A percentile compares a stretch with the other conserved stretches of the same genome.
These are phyloP conservation scores for Apamea anceps DNA, from an alignment of 2,888 invertebrate genomes.

Conservation along the genomic window DNA sequence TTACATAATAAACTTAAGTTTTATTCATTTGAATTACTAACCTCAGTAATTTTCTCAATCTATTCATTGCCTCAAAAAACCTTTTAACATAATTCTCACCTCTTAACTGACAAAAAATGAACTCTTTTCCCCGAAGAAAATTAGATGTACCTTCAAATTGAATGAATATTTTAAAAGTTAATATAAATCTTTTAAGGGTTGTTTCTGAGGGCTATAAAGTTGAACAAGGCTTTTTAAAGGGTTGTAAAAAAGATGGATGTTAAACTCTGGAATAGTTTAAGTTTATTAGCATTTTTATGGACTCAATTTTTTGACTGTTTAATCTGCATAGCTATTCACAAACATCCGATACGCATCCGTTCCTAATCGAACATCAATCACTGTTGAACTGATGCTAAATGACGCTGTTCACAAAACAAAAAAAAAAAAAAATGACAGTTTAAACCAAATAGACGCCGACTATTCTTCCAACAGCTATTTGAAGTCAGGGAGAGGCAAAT, in stretches of 20 bases:
- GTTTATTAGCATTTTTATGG: slow-evolving; percentile 37
- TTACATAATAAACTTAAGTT: not conserved
- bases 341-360: not conserved
- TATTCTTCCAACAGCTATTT: too few relatives aligned
- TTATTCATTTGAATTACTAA: not conserved
- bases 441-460: too few relatives aligned
- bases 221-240: slow-evolving; percentile 49
- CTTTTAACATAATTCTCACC: slow-evolving; percentile 29
- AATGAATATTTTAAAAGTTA: slow-evolving; percentile 62
- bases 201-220: slow-evolving; percentile 43
- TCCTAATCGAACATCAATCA: not conserved
- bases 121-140: slow-evolving; percentile 40
- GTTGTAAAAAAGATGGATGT: slow-evolving; percentile 52
- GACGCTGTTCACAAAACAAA: not conserved
- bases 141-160: slow-evolving; percentile 42
- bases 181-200: slow-evolving; percentile 57
- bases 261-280: slow-evolving; percentile 39
- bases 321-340: not conserved
- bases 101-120: slow-evolving; percentile 24
- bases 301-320: slow-evolving; percentile 9
- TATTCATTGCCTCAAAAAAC: not conserved
- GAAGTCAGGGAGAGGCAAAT: too few relatives aligned
- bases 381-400: not conserved
- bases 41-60: not conserved
- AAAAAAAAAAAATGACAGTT: too few relatives aligned